Percentiles rank a stretch among this genome's conserved stretches.
These are phyloP conservation scores for Melanophora roralis DNA, from an alignment of 2,888 invertebrate species.

Conservation along the genomic window DNA sequence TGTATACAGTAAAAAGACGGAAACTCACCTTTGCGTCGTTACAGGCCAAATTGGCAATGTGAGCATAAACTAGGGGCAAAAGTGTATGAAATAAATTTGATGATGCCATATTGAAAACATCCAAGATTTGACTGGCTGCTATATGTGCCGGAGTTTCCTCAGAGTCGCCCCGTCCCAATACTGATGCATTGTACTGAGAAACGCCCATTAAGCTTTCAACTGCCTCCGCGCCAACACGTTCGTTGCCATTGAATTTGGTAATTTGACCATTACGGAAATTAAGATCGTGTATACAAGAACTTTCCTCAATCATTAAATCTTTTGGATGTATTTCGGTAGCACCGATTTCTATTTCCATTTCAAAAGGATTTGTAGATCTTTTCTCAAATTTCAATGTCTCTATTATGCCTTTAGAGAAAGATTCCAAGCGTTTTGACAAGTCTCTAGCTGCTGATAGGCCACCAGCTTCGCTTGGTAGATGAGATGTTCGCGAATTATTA, in stretches of 20 bases:
- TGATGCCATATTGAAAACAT: constrained; percentile 75
- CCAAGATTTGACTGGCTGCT: constrained; percentile 74
- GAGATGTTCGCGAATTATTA: constrained; percentile 74
- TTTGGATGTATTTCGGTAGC: constrained; percentile 76
- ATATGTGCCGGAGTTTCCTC: constrained; percentile 72
- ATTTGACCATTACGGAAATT: constrained; percentile 74
- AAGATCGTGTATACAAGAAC: constrained; percentile 70
- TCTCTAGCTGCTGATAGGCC: constrained; percentile 75
- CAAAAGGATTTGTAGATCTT: constrained; percentile 77
- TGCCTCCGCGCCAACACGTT: constrained; percentile 73
- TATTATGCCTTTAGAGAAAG: constrained; percentile 77
- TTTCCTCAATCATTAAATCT: constrained; percentile 74
- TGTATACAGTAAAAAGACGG: no score
- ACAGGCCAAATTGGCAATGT: constrained; percentile 85
- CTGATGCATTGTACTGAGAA: constrained; percentile 58
- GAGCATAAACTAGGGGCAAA: constrained; percentile 89
- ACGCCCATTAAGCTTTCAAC: constrained; percentile 67
- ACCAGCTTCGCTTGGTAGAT: constrained; percentile 73
- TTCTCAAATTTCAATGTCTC: constrained; percentile 77
- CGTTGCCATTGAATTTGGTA: constrained; percentile 75
- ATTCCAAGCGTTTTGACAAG: constrained; percentile 77
- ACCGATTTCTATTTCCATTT: constrained; percentile 77
- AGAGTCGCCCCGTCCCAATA: constrained; percentile 70
- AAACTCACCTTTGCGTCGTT: constrained; percentile 87
- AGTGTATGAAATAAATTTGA: constrained; percentile 84